These are phyloP conservation scores for Lethenteron camtschaticum DNA, from an alignment of 2,113 vertebrate species.

Conservation along the genomic window DNA sequence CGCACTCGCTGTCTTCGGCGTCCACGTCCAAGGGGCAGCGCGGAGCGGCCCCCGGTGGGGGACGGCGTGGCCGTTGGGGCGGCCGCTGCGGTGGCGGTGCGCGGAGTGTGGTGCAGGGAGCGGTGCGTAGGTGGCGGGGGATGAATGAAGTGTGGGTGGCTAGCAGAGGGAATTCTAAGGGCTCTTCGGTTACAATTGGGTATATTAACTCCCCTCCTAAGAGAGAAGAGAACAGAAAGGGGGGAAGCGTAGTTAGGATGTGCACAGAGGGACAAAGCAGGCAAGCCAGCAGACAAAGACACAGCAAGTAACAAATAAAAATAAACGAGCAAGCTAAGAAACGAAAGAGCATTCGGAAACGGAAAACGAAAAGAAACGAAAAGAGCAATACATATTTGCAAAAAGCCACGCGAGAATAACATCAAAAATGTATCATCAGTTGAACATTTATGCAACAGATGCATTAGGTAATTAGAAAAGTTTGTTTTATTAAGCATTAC, in stretches of 20 bases:
- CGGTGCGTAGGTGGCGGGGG: too few species aligned
- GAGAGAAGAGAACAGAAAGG: neutral
- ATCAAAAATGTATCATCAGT: neutral
- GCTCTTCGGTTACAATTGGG: conserved; percentile 1
- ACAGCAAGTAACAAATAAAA: neutral
- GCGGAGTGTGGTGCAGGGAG: neutral
- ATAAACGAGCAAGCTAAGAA: neutral
- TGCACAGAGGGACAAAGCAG: neutral
- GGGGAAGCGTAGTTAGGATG: neutral
- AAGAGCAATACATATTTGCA: neutral
- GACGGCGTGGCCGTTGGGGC: neutral
- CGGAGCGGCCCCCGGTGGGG: neutral
- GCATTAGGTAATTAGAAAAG: too few species aligned
- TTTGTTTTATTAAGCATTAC: too few species aligned
- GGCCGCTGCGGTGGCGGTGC: conserved; percentile 3
- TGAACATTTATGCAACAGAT: too few species aligned
- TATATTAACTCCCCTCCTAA: neutral
- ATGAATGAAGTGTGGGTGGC: neutral
- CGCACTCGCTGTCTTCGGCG: neutral
- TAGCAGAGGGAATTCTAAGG: neutral
- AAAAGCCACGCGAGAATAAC: neutral
- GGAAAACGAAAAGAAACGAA: neutral
- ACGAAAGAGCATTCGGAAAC: neutral
- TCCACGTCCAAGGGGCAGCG: neutral
- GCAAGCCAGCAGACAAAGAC: neutral